These are phyloP conservation scores for Elaphurus davidianus DNA, from an alignment of 2,113 vertebrate species.

Conservation along the genomic window DNA sequence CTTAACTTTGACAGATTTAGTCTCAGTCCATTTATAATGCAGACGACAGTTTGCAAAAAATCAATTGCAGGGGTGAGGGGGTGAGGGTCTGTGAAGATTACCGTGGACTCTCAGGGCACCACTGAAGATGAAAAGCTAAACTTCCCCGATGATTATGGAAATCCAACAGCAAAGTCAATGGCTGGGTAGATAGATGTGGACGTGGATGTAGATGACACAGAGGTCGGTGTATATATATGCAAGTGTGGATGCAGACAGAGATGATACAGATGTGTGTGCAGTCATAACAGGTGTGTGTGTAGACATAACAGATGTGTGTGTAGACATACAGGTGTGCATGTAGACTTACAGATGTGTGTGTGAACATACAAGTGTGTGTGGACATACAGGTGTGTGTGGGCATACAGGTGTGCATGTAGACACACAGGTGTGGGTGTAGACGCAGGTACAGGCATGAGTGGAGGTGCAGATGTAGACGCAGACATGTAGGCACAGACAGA, in stretches of 20 bases:
- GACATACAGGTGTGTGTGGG: rapidly evolving
- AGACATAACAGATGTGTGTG: rapidly evolving
- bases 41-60: conserved; percentile 75
- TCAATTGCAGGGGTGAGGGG: conserved; percentile 68
- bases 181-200: conserved; percentile 7
- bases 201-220: rapidly evolving
- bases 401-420: too few species aligned
- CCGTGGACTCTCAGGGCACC: conserved; percentile 48
- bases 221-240: rapidly evolving
- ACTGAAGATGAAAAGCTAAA: conserved; percentile 55
- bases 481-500: neutral
- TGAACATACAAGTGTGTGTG: neutral
- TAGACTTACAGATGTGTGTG: rapidly evolving
- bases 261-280: rapidly evolving
- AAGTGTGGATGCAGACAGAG: neutral
- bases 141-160: conserved; percentile 55
- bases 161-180: conserved; percentile 40
- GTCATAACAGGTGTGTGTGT: neutral
- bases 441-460: rapidly evolving
- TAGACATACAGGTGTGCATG: rapidly evolving
- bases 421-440: rapidly evolving
- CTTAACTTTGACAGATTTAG: conserved; percentile 72
- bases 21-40: conserved; percentile 73
- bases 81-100: conserved; percentile 74
- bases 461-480: rapidly evolving